These are phyloP conservation scores for Spodoptera litura DNA, from an alignment of 1,140 invertebrate genomes.

Conservation along the genomic window DNA sequence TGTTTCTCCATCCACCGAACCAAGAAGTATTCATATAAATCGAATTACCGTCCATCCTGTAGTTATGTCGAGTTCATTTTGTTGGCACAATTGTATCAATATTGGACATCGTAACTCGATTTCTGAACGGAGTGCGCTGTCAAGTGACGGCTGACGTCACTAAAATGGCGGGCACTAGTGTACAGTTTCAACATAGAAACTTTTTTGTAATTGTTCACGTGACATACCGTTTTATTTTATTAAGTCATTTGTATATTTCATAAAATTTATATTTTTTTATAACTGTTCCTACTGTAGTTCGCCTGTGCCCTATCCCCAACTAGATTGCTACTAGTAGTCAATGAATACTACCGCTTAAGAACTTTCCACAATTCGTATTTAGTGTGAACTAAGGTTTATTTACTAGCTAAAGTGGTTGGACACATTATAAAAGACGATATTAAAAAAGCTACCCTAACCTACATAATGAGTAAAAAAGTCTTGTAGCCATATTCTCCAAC, in stretches of 20 bases:
- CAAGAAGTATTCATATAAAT: conserved; percentile 60
- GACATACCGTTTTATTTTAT: not conserved
- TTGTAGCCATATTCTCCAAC: too few relatives aligned
- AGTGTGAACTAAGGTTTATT: too few relatives aligned
- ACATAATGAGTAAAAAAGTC: too few relatives aligned
- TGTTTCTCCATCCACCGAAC: conserved; percentile 17
- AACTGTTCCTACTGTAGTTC: too few relatives aligned
- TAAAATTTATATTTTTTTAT: too few relatives aligned
- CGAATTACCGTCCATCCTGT: conserved; percentile 70
- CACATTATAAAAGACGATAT: too few relatives aligned
- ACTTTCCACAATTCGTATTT: too few relatives aligned
- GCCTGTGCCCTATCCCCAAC: too few relatives aligned
- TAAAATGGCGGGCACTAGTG: conserved; percentile 38
- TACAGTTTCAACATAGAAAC: not conserved
- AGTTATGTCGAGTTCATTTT: conserved; percentile 73
- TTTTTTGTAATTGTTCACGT: not conserved
- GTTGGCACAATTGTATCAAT: conserved; percentile 81
- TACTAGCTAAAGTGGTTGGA: too few relatives aligned
- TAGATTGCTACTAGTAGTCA: too few relatives aligned
- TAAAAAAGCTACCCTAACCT: too few relatives aligned
- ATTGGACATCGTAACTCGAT: conserved; percentile 80
- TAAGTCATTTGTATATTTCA: not conserved
- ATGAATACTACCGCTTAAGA: too few relatives aligned
- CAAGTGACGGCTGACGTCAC: conserved; percentile 57
- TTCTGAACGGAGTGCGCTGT: conserved; percentile 70